Conservation (phyloP, 2,113 vertebrate genomes). For the Coryphaenoides rupestris region DNA sequence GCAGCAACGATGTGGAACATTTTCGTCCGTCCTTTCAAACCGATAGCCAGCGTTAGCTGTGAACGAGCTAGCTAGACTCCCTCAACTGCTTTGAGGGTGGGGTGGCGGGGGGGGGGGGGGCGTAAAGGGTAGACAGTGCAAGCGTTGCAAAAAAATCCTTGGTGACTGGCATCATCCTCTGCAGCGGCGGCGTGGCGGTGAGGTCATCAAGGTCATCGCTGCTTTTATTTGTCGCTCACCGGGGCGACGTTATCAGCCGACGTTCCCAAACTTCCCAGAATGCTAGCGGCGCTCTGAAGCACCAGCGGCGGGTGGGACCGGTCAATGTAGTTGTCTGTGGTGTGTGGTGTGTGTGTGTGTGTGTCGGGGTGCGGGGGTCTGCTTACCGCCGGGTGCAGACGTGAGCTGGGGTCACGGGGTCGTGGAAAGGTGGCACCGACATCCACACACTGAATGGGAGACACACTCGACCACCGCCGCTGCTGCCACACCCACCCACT, state of each 20-base stretch:
- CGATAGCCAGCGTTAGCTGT: too few relatives aligned
- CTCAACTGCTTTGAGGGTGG: conserved; percentile 33
- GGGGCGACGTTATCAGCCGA: not conserved
- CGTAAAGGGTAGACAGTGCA: conserved; percentile 40
- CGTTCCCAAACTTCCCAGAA: conserved; percentile 3
- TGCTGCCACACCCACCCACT: conserved; percentile 26
- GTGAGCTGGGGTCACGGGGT: conserved; percentile 28
- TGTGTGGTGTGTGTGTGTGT: too few relatives aligned
- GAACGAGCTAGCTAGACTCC: conserved; percentile 1
- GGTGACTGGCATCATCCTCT: conserved; percentile 48
- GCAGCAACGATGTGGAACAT: too few relatives aligned
- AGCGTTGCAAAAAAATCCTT: conserved; percentile 50
- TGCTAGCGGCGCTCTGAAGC: not conserved
- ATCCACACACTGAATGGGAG: conserved; percentile 18
- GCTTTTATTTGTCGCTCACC: not conserved
- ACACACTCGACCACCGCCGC: conserved; percentile 47
- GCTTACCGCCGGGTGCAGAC: conserved; percentile 20
- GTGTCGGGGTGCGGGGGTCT: too few relatives aligned
- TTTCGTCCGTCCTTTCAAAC: too few relatives aligned
- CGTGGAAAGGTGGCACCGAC: too few relatives aligned
- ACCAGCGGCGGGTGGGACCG: too few relatives aligned
- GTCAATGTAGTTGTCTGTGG: too few relatives aligned
- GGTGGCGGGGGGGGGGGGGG: conserved; percentile 31
- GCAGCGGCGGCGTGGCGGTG: conserved; percentile 9
- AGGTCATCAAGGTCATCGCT: too few relatives aligned